Evolutionary conservation across 1,140 invertebrate species (phyloP).

Genomic region (Geopemphigus sp.): DNA sequence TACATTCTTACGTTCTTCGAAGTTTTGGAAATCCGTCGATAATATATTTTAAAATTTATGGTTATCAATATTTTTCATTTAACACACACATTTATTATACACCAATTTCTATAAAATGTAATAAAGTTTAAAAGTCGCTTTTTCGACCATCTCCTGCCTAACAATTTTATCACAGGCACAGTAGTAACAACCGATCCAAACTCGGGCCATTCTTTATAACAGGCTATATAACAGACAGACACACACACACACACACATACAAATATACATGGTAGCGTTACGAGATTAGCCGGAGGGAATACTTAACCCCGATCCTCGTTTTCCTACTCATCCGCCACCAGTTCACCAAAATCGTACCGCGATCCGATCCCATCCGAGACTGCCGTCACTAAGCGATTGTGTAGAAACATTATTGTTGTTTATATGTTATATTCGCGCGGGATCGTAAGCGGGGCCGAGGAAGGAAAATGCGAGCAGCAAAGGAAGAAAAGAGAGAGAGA

Average conservation of each 20-base stretch:
- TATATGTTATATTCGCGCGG: slow-evolving; percentile 32
- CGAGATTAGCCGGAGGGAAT: slow-evolving; percentile 35
- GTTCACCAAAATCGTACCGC: background rate
- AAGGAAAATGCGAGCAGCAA: no score
- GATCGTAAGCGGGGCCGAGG: background rate
- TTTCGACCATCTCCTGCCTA: background rate
- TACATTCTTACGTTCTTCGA: background rate
- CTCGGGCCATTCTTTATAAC: slow-evolving; percentile 23
- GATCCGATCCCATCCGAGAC: background rate
- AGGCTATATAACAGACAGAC: no score
- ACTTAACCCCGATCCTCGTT: background rate
- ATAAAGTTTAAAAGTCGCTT: slow-evolving; percentile 5
- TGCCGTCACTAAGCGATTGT: slow-evolving; percentile 25
- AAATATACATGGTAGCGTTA: slow-evolving; percentile 1
- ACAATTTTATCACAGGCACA: background rate
- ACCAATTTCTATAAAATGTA: slow-evolving; percentile 30
- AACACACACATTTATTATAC: background rate
- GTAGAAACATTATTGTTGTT: slow-evolving; percentile 43
- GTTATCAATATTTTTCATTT: slow-evolving; percentile 1
- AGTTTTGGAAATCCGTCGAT: background rate
- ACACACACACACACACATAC: background rate
- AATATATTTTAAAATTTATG: background rate
- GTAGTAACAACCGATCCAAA: background rate
- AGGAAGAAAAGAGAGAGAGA: background rate
- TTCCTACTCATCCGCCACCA: background rate